Percentiles rank a stretch among this genome's conserved stretches.
Evolutionary conservation across 2,888 invertebrate species (phyloP).

Genomic region (Ormyrus rosae): DNA sequence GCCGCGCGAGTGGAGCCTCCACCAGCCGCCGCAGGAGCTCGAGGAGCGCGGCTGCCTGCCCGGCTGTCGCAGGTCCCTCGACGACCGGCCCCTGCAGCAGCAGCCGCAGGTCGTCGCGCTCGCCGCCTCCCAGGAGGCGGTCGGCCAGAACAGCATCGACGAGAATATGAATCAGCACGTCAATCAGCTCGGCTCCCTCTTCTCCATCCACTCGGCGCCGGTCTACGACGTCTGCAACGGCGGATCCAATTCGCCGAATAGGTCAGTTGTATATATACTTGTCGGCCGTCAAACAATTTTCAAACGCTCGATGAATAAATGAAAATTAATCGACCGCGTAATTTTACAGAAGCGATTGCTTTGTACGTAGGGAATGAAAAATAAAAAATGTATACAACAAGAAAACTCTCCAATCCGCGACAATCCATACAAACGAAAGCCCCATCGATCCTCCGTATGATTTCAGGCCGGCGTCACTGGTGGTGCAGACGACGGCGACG

Average conservation of each 20-base stretch:
- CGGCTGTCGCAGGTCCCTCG: constrained; percentile 22
- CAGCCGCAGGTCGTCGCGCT: constrained; percentile 39
- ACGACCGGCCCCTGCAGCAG: constrained; percentile 57
- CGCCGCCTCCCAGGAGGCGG: constrained; percentile 71
- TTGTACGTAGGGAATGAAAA: too few relatives aligned
- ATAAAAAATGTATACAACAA: too few relatives aligned
- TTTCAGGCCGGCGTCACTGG: constrained; percentile 76
- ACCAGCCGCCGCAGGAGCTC: constrained; percentile 59
- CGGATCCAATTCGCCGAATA: constrained; percentile 63
- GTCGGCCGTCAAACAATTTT: too few relatives aligned
- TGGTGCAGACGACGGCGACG: constrained; percentile 75
- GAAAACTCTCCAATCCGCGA: too few relatives aligned
- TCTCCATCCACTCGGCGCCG: constrained; percentile 84
- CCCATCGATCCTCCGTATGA: constrained; percentile 45
- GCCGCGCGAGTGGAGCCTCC: constrained; percentile 80
- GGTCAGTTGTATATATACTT: neutral
- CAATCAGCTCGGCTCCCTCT: constrained; percentile 79
- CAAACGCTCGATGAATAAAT: too few relatives aligned
- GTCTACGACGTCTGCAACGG: constrained; percentile 71
- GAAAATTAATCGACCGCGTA: too few relatives aligned
- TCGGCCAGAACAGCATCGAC: constrained; percentile 67
- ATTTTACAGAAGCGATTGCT: too few relatives aligned
- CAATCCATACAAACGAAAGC: too few relatives aligned
- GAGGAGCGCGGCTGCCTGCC: neutral
- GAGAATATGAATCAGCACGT: constrained; percentile 70